Evolutionary conservation across 2,888 invertebrate species (phyloP).

Genomic region (Carterocephalus palaemon): DNA sequence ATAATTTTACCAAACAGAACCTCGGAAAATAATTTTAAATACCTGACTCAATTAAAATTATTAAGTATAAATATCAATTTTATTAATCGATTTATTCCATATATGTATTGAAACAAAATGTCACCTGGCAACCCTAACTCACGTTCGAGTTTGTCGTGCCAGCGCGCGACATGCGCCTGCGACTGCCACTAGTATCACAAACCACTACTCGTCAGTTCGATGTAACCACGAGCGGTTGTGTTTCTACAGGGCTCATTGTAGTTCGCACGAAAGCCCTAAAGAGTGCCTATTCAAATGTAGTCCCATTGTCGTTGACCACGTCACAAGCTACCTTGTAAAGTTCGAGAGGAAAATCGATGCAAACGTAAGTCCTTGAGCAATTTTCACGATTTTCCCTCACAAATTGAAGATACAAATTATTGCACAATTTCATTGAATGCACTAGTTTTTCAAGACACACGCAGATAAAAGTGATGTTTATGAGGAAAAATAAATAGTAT

Average conservation of each 20-base stretch:
- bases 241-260: slow-evolving; percentile 73
- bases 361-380: slow-evolving; percentile 57
- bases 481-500: too few relatives aligned
- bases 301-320: slow-evolving; percentile 61
- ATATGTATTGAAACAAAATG: too few relatives aligned
- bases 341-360: slow-evolving; percentile 73
- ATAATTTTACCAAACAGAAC: too few relatives aligned
- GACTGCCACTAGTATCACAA: slow-evolving; percentile 12
- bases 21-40: too few relatives aligned
- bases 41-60: too few relatives aligned
- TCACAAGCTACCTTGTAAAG: slow-evolving; percentile 56
- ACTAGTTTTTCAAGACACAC: slow-evolving; percentile 28
- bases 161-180: slow-evolving; percentile 3
- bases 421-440: slow-evolving; percentile 46
- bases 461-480: neutral
- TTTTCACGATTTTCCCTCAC: slow-evolving; percentile 25
- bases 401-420: slow-evolving; percentile 36
- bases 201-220: slow-evolving; percentile 59
- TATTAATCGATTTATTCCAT: too few relatives aligned
- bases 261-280: slow-evolving; percentile 73
- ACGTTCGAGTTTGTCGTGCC: too few relatives aligned
- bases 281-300: slow-evolving; percentile 77
- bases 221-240: slow-evolving; percentile 71
- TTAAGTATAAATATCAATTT: too few relatives aligned
- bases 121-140: too few relatives aligned